Base-by-base conservation (phyloP, 2,113 vertebrate species). In the Phasianus colchicus region DNA sequence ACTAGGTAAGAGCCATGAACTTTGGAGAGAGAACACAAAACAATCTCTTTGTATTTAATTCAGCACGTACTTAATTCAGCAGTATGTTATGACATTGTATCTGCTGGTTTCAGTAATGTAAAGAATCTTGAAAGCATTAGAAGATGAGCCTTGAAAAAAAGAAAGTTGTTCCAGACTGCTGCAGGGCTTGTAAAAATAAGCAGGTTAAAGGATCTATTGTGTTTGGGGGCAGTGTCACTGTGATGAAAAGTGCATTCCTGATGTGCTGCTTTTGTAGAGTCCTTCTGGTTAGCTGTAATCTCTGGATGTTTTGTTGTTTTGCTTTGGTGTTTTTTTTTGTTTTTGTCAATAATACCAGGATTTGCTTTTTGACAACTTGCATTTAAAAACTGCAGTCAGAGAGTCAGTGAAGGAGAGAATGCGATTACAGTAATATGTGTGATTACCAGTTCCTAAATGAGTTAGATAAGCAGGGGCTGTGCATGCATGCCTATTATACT, bases 1-100 rank as follows among this genome's bases (percentile, higher is more conserved):
- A 85, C 96, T 99, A 22, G 99, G 99, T 99, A 98, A 98, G 97
- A 79, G 72, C 43, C 13, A 11, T 19, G 34, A 6, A 34, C 58
- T 45, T 50, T 9, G 20, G 30, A 70, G 45, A 82, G 14, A 34
- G 36, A 36, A 24, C 18, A 45, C 6, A 32, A 16, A 43, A 19
- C 19, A 12, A 29, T 16, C 5, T n/a, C 38, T 10, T 64, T 8
- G 61, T 63, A 27, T 38, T 27, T 36, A 63, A 38, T 38, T 38
- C 36, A 27, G 36, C 21, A 16, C 8, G 36, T 27, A 18, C 16
- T 38, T 63, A 40, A 63, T 38, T 63, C 61, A 63, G 61, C 36
- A 38, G 0, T 11, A 16, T 29, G 24, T 55, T 76, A 48, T 1
- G 57, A 57, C 52, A 61, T 15, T 1, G 0, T 13, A 6, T 1